Conservation (phyloP, 92 coral and sea anemone genomes). For the Ricordea florida region DNA sequence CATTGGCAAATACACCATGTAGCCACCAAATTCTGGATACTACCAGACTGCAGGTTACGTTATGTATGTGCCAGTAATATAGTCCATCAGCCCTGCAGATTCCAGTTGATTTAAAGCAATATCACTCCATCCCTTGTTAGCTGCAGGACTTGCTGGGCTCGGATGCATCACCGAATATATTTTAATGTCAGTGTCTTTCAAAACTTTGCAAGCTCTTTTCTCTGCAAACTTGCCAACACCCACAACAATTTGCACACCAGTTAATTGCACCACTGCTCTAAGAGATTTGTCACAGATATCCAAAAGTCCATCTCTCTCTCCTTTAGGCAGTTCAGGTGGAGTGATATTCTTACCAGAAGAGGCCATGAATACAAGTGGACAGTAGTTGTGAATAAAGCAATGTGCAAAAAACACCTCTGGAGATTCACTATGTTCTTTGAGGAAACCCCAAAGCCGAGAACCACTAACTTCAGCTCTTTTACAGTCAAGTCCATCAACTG, state of each 20-base stretch:
- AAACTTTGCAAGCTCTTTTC: constrained; percentile 58
- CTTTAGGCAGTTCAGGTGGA: constrained; percentile 61
- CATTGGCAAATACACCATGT: too few species aligned
- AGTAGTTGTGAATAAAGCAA: constrained; percentile 83
- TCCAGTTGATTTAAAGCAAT: constrained; percentile 63
- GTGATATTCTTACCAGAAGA: constrained; percentile 79
- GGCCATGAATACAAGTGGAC: constrained; percentile 83
- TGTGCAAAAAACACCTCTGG: constrained; percentile 66
- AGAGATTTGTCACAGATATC: constrained; percentile 65
- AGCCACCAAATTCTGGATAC: too few species aligned
- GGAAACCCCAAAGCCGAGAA: constrained; percentile 82
- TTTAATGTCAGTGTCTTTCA: constrained; percentile 42
- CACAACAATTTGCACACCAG: constrained; percentile 61
- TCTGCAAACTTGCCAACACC: constrained; percentile 89
- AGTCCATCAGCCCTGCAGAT: constrained; percentile 41
- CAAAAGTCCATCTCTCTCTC: constrained; percentile 56
- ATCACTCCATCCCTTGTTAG: constrained; percentile 74
- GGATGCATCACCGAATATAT: constrained; percentile 73
- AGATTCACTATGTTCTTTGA: constrained; percentile 62
- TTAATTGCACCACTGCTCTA: constrained; percentile 43
- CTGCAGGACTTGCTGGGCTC: constrained; percentile 86
- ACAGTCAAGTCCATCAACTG: constrained; percentile 69
- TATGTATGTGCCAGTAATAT: constrained; percentile 14
- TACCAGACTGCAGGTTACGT: too few species aligned
- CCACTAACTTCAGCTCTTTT: constrained; percentile 87